Evolutionary conservation across 2,888 invertebrate genomes (phyloP).

Genomic region (Melinopterus prodromus): DNA sequence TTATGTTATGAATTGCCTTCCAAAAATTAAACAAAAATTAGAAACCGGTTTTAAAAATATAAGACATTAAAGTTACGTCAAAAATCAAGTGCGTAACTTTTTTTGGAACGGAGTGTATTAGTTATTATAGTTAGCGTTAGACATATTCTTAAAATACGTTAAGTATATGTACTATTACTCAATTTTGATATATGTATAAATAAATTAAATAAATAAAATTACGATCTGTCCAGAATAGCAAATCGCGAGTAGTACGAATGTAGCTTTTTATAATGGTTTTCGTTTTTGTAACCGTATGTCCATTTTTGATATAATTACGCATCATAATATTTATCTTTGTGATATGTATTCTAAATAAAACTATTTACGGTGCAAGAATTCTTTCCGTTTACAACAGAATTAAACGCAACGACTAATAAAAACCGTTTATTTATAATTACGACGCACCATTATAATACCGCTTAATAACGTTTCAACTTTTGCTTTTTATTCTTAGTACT

Average conservation of each 20-base stretch:
- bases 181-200: constrained; percentile 23
- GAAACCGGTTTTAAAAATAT: too few species aligned
- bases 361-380: not conserved
- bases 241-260: constrained; percentile 48
- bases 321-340: constrained; percentile 56
- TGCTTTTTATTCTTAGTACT: constrained; percentile 32
- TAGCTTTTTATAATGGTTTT: constrained; percentile 61
- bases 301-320: constrained; percentile 57
- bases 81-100: too few species aligned
- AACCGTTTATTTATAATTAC: not conserved
- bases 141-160: constrained; percentile 12
- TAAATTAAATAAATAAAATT: constrained; percentile 44
- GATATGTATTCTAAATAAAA: constrained; percentile 59
- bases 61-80: too few species aligned
- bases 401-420: not conserved
- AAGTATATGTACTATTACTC: not conserved
- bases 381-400: not conserved
- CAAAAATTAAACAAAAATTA: too few species aligned
- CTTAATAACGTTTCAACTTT: not conserved
- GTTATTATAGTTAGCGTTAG: constrained; percentile 17
- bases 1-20: too few species aligned
- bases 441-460: too few species aligned
- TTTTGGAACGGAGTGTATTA: too few species aligned
- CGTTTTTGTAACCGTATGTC: constrained; percentile 52
- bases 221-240: constrained; percentile 51